Percentiles rank a stretch among this genome's conserved stretches.
Evolutionary conservation across 2,888 invertebrate genomes (phyloP).

Genomic region (Notodonta ziczac): DNA sequence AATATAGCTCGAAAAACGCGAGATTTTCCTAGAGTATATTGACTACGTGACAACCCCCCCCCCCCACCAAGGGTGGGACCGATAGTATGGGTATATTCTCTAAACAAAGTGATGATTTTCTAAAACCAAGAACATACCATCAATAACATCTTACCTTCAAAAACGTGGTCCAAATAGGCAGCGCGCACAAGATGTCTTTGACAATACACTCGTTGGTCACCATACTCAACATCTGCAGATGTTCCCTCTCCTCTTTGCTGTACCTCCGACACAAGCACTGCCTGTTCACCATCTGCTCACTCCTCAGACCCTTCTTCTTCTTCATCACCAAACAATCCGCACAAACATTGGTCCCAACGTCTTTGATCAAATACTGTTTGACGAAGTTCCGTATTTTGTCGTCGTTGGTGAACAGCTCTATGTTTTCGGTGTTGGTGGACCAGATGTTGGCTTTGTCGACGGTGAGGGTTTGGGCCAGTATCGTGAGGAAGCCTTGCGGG

Average conservation of each 20-base stretch:
- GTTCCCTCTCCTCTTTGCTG: conserved; percentile 73
- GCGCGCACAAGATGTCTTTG: conserved; percentile 90
- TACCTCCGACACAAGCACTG: conserved; percentile 62
- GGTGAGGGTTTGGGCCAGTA: conserved; percentile 92
- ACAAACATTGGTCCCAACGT: conserved; percentile 41
- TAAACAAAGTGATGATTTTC: no score
- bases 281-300: conserved; percentile 45
- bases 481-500: conserved; percentile 91
- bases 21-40: no score
- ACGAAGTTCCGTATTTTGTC: conserved; percentile 88
- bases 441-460: conserved; percentile 88
- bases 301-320: conserved; percentile 46
- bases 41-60: no score
- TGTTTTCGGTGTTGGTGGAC: conserved; percentile 87
- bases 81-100: no score
- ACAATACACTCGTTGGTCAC: conserved; percentile 92
- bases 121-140: no score
- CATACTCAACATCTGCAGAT: conserved; percentile 86
- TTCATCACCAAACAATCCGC: conserved; percentile 51
- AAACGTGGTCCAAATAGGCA: conserved; percentile 89
- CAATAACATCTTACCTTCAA: conserved; percentile 87
- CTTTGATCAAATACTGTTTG: conserved; percentile 85
- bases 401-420: conserved; percentile 91
- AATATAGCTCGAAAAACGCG: no score
- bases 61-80: no score